A percentile compares a stretch with the other conserved stretches of the same genome.
These are phyloP conservation scores for Spisula solida DNA, from an alignment of 2,888 invertebrate species.

Conservation along the genomic window DNA sequence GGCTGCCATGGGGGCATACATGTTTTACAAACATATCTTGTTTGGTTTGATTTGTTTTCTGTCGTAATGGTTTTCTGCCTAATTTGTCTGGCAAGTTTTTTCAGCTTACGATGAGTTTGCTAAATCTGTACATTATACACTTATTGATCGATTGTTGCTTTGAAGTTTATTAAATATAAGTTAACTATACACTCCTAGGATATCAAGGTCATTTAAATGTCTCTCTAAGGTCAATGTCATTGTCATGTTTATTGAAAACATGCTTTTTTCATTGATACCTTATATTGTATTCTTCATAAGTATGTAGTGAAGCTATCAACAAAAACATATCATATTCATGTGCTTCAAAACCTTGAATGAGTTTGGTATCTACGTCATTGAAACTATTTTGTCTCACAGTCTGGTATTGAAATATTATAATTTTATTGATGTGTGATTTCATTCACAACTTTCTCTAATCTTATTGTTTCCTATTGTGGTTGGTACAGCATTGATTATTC, in stretches of 20 bases:
- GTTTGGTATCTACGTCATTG: background rate
- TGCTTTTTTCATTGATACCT: background rate
- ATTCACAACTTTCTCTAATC: background rate
- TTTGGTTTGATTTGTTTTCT: too few species aligned
- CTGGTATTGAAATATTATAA: background rate
- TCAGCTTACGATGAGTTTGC: too few species aligned
- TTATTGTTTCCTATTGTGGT: background rate
- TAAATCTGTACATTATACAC: too few species aligned
- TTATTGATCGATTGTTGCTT: too few species aligned
- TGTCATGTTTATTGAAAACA: background rate
- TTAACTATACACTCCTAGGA: background rate
- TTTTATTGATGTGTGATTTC: conserved; percentile 23
- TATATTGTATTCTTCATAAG: background rate
- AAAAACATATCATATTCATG: background rate
- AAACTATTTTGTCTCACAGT: background rate
- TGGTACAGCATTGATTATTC: background rate
- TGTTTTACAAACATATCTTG: too few species aligned
- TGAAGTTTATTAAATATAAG: too few species aligned
- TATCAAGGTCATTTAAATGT: background rate
- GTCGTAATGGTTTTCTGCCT: too few species aligned
- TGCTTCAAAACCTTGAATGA: background rate
- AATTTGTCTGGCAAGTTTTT: too few species aligned
- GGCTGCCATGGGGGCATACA: too few species aligned
- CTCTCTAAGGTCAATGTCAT: background rate
- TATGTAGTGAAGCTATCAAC: background rate